Conservation (phyloP, 1,140 invertebrate species). For the Stenopsyche tienmushanensis region DNA sequence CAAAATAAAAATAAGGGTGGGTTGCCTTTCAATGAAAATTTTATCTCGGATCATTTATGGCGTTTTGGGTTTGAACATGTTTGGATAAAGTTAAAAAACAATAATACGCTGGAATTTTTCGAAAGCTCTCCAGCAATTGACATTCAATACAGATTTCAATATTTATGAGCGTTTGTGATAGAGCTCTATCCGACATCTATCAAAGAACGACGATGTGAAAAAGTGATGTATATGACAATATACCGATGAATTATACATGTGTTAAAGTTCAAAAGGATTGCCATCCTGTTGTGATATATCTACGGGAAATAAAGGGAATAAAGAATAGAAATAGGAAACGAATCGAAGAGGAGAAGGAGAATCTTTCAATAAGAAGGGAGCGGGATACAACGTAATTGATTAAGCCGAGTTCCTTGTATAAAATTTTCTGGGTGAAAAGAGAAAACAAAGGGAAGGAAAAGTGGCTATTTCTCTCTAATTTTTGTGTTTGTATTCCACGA, state of each 20-base stretch:
- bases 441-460: conserved; percentile 27
- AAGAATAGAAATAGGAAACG: conserved; percentile 30
- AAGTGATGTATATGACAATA: neutral
- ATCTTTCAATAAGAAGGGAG: conserved; percentile 32
- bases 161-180: no score
- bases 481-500: neutral
- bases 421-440: neutral
- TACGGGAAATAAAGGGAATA: conserved; percentile 11
- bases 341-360: conserved; percentile 16
- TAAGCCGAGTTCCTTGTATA: conserved; percentile 25
- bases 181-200: no score
- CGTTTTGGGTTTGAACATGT: no score
- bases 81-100: no score
- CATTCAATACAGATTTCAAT: no score
- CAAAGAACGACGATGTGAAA: no score
- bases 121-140: no score
- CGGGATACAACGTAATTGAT: conserved; percentile 34
- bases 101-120: no score
- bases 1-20: no score
- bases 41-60: no score
- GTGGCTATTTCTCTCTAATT: neutral
- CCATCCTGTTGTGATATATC: conserved; percentile 14
- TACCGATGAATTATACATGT: conserved; percentile 20
- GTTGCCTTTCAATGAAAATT: no score
- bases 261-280: conserved; percentile 20